These are phyloP conservation scores for Gnatocerus cornutus DNA, from an alignment of 2,888 invertebrate species.

Conservation along the genomic window DNA sequence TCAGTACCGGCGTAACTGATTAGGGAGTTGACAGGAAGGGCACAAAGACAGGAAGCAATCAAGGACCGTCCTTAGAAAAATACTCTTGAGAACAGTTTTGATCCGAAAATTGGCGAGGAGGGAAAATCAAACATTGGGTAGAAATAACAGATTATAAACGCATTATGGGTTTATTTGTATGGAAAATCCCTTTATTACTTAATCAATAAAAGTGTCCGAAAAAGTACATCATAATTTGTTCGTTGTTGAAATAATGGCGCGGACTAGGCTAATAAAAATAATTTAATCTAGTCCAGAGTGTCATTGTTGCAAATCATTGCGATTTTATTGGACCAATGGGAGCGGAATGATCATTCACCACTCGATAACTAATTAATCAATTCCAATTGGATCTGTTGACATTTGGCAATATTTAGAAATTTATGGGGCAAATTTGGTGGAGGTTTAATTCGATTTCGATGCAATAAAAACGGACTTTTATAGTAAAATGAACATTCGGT, in stretches of 20 bases:
- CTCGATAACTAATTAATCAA: slow-evolving; percentile 15
- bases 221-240: background rate
- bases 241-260: slow-evolving; percentile 7
- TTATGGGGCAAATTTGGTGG: background rate
- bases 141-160: too few relatives aligned
- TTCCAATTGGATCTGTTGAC: slow-evolving; percentile 6
- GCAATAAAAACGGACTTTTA: too few relatives aligned
- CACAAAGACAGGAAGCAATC: slow-evolving; percentile 13
- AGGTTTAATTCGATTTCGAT: background rate
- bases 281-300: background rate
- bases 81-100: background rate
- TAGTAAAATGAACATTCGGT: too few relatives aligned
- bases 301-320: slow-evolving; percentile 1
- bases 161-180: too few relatives aligned
- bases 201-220: slow-evolving; percentile 10
- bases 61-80: background rate
- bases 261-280: background rate
- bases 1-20: slow-evolving; percentile 24
- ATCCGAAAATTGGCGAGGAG: too few relatives aligned
- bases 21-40: slow-evolving; percentile 3
- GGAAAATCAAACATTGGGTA: too few relatives aligned
- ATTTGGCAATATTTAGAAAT: slow-evolving; percentile 1
- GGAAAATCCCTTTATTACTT: slow-evolving; percentile 25
- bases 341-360: background rate
- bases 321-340: slow-evolving; percentile 5